These are phyloP conservation scores for Reinhardtius hippoglossoides DNA, from an alignment of 2,113 vertebrate genomes.

Conservation along the genomic window DNA sequence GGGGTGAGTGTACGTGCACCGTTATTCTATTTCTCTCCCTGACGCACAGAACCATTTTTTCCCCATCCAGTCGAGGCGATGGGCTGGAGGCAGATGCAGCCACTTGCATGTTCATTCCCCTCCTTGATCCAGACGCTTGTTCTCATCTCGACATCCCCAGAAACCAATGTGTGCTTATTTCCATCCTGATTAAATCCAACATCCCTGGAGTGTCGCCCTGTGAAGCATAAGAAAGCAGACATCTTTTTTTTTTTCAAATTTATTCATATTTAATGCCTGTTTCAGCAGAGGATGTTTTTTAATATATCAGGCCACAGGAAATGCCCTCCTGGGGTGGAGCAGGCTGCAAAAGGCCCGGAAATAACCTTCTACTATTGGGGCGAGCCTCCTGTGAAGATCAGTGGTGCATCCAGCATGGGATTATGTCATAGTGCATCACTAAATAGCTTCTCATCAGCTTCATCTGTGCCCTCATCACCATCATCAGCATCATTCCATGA, in stretches of 20 bases:
- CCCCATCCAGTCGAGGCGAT: constrained; percentile 24
- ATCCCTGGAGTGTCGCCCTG: not conserved
- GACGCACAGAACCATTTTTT: constrained; percentile 39
- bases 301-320: not conserved
- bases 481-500: not conserved
- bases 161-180: constrained; percentile 4
- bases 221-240: not conserved
- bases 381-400: constrained; percentile 10
- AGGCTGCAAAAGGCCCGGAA: constrained; percentile 30
- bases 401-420: constrained; percentile 38
- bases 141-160: not conserved
- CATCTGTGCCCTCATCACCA: constrained; percentile 23
- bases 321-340: not conserved
- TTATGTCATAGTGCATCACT: constrained; percentile 68
- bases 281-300: not conserved
- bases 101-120: constrained; percentile 37
- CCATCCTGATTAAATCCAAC: not conserved
- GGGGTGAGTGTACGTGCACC: constrained; percentile 88
- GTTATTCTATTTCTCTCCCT: constrained; percentile 34
- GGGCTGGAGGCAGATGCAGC: constrained; percentile 45
- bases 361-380: constrained; percentile 23
- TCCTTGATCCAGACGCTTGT: constrained; percentile 26
- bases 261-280: not conserved
- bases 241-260: not conserved
- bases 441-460: constrained; percentile 37